Base-by-base conservation (phyloP, 2,113 vertebrate genomes). In the Crotalus horridus region DNA sequence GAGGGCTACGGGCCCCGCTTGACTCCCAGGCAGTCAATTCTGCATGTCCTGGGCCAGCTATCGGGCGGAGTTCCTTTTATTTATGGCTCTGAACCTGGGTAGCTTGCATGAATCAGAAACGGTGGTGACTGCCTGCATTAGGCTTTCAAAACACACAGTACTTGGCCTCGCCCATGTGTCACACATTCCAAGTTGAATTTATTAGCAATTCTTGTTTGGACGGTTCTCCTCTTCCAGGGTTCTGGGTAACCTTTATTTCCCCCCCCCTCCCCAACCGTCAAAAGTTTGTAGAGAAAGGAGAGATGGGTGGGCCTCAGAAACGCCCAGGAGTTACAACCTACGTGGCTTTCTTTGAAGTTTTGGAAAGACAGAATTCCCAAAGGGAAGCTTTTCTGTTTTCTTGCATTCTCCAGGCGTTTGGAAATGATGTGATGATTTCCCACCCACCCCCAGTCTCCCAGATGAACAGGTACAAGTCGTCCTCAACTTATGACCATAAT, bases 141-240 rank as follows among this genome's bases (percentile, higher is more conserved):
- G 26, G 3, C 21, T 33, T 64, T 94, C 48, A 8, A 17, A 90
- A 90, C 58, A 64, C 26, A 85, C 39, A 92, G 53, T 74, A 26
- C 29, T 7, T 24, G 58, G 51, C 81, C 54, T 29, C 89, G 54
- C 86, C 23, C 56, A 26, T 15, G 11, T 91, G 85, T 93, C 59
- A 88, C 46, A 8, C 21, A 6, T 46, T 91, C 13, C 89, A 9
- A 26, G 39, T 23, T 23, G 64, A 91, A 64, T 53, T 92, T 90
- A 64, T 33, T 51, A 48, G 61, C 43, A 4, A 23, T 11, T 24
- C 33, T 61, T 88, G 17, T 46, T 90, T 90, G 51, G 33, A 74
- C 20, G 11, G 29, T 69, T 69, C 12, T 90, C 64, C 85, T 93
- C 94, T 87, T 94, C 93, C 93, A 93, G 94, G 94, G 93, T 93